A percentile compares a stretch with the other conserved stretches of the same genome.
phyloP scores from a whole-genome alignment of 2,113 vertebrate genomes.

The Tylochromis polylepis region DNA sequence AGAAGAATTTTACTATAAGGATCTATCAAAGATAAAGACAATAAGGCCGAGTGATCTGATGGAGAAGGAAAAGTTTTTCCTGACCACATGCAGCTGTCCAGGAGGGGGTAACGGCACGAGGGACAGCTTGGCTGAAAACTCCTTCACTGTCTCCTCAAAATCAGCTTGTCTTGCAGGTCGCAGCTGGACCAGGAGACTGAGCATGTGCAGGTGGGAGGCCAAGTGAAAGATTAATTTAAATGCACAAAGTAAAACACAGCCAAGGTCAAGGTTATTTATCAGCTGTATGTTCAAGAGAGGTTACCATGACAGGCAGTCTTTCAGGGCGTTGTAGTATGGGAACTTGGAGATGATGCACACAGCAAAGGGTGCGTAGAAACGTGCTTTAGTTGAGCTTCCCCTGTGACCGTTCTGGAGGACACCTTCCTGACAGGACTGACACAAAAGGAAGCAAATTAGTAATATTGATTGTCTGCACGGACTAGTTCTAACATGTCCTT shows the following conservation, averaged over 20 bases:
- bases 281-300: background rate
- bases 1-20: background rate
- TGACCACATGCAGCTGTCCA: constrained; percentile 92
- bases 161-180: constrained; percentile 77
- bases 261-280: background rate
- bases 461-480: background rate
- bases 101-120: constrained; percentile 89
- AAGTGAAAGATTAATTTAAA: background rate
- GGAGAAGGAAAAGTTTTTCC: background rate
- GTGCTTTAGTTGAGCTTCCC: constrained; percentile 57
- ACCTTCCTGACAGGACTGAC: constrained; percentile 70
- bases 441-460: background rate
- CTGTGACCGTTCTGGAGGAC: constrained; percentile 70
- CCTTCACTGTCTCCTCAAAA: constrained; percentile 83
- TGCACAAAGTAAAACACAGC: background rate
- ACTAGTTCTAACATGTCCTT: background rate
- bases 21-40: background rate
- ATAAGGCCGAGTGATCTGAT: background rate
- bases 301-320: constrained; percentile 92
- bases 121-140: constrained; percentile 89
- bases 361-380: constrained; percentile 76
- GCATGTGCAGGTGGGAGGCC: background rate
- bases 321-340: constrained; percentile 89
- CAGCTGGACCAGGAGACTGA: constrained; percentile 82
- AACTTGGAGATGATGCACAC: constrained; percentile 91